Evolutionary conservation across 2,888 invertebrate genomes (phyloP).

Genomic region (Liopterus haemorrhoidalis): DNA sequence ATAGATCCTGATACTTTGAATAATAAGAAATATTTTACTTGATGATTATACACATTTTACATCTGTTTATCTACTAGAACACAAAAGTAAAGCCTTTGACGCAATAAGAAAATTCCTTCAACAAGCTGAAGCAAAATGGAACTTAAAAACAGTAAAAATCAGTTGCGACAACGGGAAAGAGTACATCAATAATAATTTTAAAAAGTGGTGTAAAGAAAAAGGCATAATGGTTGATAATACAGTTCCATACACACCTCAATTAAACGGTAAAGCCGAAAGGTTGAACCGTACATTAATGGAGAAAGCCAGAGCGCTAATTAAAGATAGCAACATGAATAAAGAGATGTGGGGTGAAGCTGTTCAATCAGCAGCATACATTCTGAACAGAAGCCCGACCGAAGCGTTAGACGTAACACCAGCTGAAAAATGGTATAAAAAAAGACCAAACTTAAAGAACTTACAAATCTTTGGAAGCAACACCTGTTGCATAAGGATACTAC

Average conservation of each 20-base stretch:
- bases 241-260: constrained; percentile 29
- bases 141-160: constrained; percentile 25
- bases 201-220: constrained; percentile 25
- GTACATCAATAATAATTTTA: constrained; percentile 15
- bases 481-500: no score
- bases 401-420: constrained; percentile 26
- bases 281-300: constrained; percentile 30
- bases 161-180: constrained; percentile 31
- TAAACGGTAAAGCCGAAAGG: constrained; percentile 31
- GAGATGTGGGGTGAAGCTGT: constrained; percentile 32
- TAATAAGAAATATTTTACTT: constrained; percentile 37
- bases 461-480: constrained; percentile 29
- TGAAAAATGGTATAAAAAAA: constrained; percentile 30
- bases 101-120: constrained; percentile 23
- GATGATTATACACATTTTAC: constrained; percentile 40
- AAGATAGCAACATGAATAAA: constrained; percentile 27
- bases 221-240: constrained; percentile 27
- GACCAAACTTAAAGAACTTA: constrained; percentile 30
- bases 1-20: constrained; percentile 37
- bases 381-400: constrained; percentile 27
- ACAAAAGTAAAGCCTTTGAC: constrained; percentile 25
- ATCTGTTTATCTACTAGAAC: constrained; percentile 34
- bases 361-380: constrained; percentile 23
- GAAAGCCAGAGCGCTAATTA: constrained; percentile 28
- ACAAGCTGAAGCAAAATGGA: constrained; percentile 22